These are phyloP conservation scores for Corythucha ciliata DNA, from an alignment of 2,888 invertebrate species.

Conservation along the genomic window DNA sequence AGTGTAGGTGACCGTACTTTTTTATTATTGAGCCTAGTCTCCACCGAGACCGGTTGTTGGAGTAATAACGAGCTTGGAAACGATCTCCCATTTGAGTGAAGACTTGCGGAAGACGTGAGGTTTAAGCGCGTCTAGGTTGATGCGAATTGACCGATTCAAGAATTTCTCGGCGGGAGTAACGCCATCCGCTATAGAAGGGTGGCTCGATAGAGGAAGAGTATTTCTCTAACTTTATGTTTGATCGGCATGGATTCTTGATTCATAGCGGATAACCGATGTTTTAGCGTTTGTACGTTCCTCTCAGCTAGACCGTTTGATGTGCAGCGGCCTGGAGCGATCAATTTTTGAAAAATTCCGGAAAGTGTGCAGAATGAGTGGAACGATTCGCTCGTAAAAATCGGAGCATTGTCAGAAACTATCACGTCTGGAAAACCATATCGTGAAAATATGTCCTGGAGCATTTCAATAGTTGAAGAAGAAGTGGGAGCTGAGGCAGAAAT, in stretches of 20 bases:
- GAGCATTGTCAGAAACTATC: slow-evolving; percentile 28
- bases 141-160: slow-evolving; percentile 8
- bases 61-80: slow-evolving; percentile 19
- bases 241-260: background rate
- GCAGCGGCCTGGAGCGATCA: slow-evolving; percentile 18
- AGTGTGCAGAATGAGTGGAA: slow-evolving; percentile 23
- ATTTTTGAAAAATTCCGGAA: slow-evolving; percentile 21
- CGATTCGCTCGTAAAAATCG: slow-evolving; percentile 24
- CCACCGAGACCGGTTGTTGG: slow-evolving; percentile 17
- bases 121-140: slow-evolving; percentile 13
- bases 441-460: slow-evolving; percentile 26
- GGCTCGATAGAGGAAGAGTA: slow-evolving; percentile 3
- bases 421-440: slow-evolving; percentile 21
- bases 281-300: slow-evolving; percentile 26
- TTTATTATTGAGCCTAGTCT: slow-evolving; percentile 11
- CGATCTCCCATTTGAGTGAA: slow-evolving; percentile 4
- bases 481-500: slow-evolving; percentile 15
- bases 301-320: slow-evolving; percentile 25
- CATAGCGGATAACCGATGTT: slow-evolving; percentile 7
- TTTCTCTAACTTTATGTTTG: background rate
- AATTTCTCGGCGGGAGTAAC: background rate
- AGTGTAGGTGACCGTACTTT: slow-evolving; percentile 17
- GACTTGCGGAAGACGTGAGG: too few species aligned
- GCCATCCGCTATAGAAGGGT: slow-evolving; percentile 1
- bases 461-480: slow-evolving; percentile 17